Evolutionary conservation across 2,888 invertebrate species (phyloP), one percentile per base, ranked within the genome.

Genomic region (Cataglyphis livida): DNA sequence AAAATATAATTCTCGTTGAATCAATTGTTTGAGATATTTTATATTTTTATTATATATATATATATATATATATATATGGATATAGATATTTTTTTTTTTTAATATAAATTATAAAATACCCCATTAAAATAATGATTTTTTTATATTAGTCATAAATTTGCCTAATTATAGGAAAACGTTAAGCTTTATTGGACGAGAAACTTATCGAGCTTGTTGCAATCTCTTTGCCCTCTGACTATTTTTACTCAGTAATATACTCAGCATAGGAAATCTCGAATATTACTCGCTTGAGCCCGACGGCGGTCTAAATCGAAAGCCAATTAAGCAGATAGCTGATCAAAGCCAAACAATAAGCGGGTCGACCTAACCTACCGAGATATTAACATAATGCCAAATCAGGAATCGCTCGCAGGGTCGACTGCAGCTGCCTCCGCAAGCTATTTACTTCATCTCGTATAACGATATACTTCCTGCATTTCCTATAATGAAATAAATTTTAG

Each of bases 261-360:
- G 35, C 82, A 48, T 74, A 70, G 79, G 78, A 79, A 84, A 87
- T 81, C 82, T 86, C 84, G 84, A 87, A 82, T 85, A 84, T 87
- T 84, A 84, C 82, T 74, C 54, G 51, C 48, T 51, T 32, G 65
- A 62, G 78, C 84, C 79, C 71, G 71, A 82, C 73, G 75, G 82
- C 78, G 88, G 68, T 86, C 84, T 84, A 86, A 88, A 88, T 86
- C 83, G 88, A 64, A 21, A 75, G 61, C 82, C 75, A 83, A 83
- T 83, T 84, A 84, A 81, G 79, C 83, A 83, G 84, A 86, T 86
- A 88, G 83, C 86, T 76, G 88, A 88, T 88, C 88, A 73, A 75
- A 54, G 68, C 88, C 64, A 88, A 88, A 88, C 88, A 88, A 88
- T 86, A 82, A 81, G 59, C 65, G 61, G 61, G 65, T 70, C 86